phyloP scores from a whole-genome alignment of 1,140 invertebrate species.

The Zaprionus nigranus region DNA sequence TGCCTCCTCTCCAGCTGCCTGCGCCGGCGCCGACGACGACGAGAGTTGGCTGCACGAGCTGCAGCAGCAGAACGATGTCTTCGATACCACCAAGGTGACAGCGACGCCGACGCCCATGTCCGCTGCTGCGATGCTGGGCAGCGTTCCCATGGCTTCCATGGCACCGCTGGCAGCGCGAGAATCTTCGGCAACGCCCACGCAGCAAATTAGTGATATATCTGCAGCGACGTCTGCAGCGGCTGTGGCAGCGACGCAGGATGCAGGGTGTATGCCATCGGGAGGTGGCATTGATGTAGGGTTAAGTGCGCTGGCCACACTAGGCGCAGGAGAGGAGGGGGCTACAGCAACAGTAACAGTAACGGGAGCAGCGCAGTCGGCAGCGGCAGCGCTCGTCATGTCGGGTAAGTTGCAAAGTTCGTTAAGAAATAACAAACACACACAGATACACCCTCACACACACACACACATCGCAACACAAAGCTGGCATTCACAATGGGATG shows the following conservation, averaged over 20 bases:
- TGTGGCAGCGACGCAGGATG: neutral
- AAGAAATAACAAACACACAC: conserved; percentile 21
- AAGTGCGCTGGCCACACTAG: conserved; percentile 29
- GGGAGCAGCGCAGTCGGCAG: conserved; percentile 18
- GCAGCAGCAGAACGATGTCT: conserved; percentile 78
- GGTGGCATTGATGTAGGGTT: conserved; percentile 48
- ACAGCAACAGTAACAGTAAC: conserved; percentile 20
- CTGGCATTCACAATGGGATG: conserved; percentile 47
- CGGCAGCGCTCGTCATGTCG: conserved; percentile 50
- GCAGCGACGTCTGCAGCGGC: conserved; percentile 7
- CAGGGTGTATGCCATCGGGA: conserved; percentile 1
- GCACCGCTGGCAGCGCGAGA: conserved; percentile 73
- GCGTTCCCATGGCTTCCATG: conserved; percentile 66
- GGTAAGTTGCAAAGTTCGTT: conserved; percentile 55
- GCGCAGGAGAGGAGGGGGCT: conserved; percentile 6
- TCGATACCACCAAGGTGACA: conserved; percentile 75
- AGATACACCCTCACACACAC: conserved; percentile 13
- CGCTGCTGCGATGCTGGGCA: conserved; percentile 30
- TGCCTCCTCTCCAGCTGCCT: conserved; percentile 41
- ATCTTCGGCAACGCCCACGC: conserved; percentile 75
- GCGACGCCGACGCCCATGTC: conserved; percentile 49
- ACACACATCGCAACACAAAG: conserved; percentile 19
- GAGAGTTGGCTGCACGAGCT: conserved; percentile 79
- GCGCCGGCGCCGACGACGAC: conserved; percentile 53
- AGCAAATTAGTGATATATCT: conserved; percentile 59